Conservation (phyloP, 2,888 invertebrate species). For the Meiosimyza platycephala region DNA sequence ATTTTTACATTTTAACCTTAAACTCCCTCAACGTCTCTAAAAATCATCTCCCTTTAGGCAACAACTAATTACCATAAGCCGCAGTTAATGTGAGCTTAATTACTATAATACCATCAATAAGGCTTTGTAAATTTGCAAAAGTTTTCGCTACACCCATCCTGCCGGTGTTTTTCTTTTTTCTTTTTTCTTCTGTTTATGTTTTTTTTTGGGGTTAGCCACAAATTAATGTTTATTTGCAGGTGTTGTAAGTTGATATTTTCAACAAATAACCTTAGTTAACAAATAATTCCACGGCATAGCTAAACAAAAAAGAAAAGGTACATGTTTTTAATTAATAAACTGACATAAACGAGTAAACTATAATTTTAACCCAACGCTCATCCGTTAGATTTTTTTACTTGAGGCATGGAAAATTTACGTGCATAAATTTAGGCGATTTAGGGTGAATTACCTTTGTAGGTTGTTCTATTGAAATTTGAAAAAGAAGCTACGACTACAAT, state of each 20-base stretch:
- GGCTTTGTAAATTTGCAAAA: slow-evolving; percentile 9
- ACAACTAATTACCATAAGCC: slow-evolving; percentile 18
- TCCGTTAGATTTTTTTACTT: not conserved
- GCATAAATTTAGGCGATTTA: too few species aligned
- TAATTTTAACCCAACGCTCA: not conserved
- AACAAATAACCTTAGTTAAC: not conserved
- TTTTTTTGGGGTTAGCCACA: slow-evolving; percentile 14
- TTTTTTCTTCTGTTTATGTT: not conserved
- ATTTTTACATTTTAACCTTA: slow-evolving; percentile 9
- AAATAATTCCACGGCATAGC: not conserved
- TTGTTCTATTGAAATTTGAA: too few species aligned
- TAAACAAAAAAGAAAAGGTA: not conserved
- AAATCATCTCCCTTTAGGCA: not conserved
- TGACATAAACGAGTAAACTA: not conserved
- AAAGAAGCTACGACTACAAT: too few species aligned
- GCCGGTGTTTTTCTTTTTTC: not conserved
- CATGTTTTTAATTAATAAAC: slow-evolving; percentile 14
- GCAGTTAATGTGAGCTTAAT: slow-evolving; percentile 23
- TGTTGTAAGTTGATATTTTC: slow-evolving; percentile 2
- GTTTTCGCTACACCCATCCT: not conserved
- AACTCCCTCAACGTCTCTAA: too few species aligned
- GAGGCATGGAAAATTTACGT: too few species aligned
- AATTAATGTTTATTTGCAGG: slow-evolving; percentile 21
- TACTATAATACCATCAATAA: slow-evolving; percentile 5
- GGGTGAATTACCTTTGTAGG: too few species aligned